A percentile compares a stretch with the other conserved stretches of the same genome.
These are phyloP conservation scores for Eudorcas thomsonii DNA, from an alignment of 2,113 vertebrate species.

Conservation along the genomic window DNA sequence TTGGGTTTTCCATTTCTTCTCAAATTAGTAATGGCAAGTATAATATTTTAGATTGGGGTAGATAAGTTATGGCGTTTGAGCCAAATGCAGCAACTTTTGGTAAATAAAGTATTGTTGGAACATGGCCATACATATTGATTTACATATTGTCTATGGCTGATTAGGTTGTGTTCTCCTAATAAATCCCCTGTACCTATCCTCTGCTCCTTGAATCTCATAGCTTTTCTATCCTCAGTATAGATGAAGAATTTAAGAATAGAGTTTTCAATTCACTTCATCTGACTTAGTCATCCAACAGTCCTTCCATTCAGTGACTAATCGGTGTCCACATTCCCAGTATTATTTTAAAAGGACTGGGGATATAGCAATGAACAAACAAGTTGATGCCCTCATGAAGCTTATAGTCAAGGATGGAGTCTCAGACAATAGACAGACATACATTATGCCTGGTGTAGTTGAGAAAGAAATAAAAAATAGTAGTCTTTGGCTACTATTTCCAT, in stretches of 20 bases:
- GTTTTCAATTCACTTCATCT: neutral
- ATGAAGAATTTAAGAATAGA: neutral
- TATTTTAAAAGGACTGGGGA: neutral
- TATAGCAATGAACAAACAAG: neutral
- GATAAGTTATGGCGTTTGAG: neutral
- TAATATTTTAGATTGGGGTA: neutral
- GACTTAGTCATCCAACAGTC: neutral
- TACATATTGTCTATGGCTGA: neutral
- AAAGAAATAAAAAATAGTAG: neutral
- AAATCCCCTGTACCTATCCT: neutral
- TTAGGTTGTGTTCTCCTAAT: neutral
- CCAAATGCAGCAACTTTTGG: neutral
- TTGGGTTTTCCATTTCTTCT: neutral
- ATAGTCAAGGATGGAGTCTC: neutral
- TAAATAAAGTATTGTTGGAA: neutral
- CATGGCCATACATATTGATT: neutral
- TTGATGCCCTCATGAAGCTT: neutral
- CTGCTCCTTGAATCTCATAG: neutral
- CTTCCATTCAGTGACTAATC: neutral
- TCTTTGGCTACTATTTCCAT: neutral
- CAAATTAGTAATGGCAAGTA: neutral
- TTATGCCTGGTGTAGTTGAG: neutral
- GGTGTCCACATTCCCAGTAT: neutral
- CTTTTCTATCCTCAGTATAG: neutral
- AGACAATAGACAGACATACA: neutral